These are phyloP conservation scores for Hirtodrosophila alboralis DNA, from an alignment of 2,888 invertebrate species.

Conservation along the genomic window DNA sequence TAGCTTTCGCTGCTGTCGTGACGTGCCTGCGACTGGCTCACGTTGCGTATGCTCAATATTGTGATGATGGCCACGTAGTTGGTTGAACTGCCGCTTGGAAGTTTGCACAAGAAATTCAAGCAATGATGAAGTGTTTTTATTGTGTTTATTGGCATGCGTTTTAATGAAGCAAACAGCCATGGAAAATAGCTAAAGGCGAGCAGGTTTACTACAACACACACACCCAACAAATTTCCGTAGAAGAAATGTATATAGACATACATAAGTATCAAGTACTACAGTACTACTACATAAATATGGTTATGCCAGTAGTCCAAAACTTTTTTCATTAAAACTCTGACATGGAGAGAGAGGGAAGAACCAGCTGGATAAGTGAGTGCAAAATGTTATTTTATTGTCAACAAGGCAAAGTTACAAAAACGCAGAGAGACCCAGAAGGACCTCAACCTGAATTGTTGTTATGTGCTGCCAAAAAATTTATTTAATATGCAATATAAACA, in stretches of 20 bases:
- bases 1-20: conserved; percentile 18
- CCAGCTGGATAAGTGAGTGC: conserved; percentile 78
- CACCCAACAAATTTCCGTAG: conserved; percentile 55
- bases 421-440: conserved; percentile 5
- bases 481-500: conserved; percentile 79
- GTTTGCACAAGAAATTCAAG: conserved; percentile 75
- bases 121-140: conserved; percentile 74
- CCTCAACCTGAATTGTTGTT: conserved; percentile 32
- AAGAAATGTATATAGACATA: conserved; percentile 11
- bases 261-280: conserved; percentile 12
- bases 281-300: conserved; percentile 21
- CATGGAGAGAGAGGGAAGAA: conserved; percentile 14
- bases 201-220: conserved; percentile 14
- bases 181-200: background rate
- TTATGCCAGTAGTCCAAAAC: conserved; percentile 53
- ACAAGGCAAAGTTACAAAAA: conserved; percentile 66
- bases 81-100: conserved; percentile 41
- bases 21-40: conserved; percentile 42
- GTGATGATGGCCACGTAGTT: conserved; percentile 56
- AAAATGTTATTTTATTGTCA: conserved; percentile 80
- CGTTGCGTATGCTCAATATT: conserved; percentile 75
- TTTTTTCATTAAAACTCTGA: conserved; percentile 79
- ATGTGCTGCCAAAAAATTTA: conserved; percentile 64
- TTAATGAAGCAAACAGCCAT: conserved; percentile 64
- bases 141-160: conserved; percentile 66